Base-by-base conservation (phyloP, 2,797 vertebrate genomes). In the Mormyrus proboscirostris region DNA sequence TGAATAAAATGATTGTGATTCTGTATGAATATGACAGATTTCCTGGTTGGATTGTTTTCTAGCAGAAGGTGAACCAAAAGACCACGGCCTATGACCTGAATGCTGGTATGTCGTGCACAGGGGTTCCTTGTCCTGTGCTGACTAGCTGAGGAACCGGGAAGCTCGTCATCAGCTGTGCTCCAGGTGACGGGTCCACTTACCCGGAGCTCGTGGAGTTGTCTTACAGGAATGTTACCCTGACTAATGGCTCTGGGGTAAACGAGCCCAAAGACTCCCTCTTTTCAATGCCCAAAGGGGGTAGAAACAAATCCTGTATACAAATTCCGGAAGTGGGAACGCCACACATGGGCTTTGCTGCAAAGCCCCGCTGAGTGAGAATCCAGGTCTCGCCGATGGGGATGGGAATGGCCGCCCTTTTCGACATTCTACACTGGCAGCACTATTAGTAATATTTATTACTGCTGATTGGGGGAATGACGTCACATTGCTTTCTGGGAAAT, bases 191-290 rank as follows among this genome's bases (percentile, higher is more conserved):
- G 90, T 91, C 92, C 95, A 94, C 93, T 84, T 49, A 84, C 82
- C n/a, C 22, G 10, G 10, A 94, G 94, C 86, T n/a, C 93, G 94
- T 92, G 93, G 92, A 93, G 89, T 92, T 96, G 96, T 96, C 96
- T 96, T 92, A 92, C 91, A 95, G 92, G 96, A 97, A 97, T 97
- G 95, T 91, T 94, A 90, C 91, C 91, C 88, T 95, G 92, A 95
- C 92, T 93, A 88, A 95, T 92, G 88, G 91, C 89, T 90, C 89
- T 86, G 87, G 91, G 89, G 14, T 92, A 93, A 93, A 91, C 87
- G 79, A 91, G 65, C 87, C 90, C 84, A 87, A 53, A 76, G 89
- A 90, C 57, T 53, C 51, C 76, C 12, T 12, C 55, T 88, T 84
- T n/a, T 59, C 76, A 62, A 51, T 84, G 22, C 25, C 55, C 41